Evolutionary conservation across 2,797 vertebrate genomes (phyloP).

Genomic region (Menidia menidia): DNA sequence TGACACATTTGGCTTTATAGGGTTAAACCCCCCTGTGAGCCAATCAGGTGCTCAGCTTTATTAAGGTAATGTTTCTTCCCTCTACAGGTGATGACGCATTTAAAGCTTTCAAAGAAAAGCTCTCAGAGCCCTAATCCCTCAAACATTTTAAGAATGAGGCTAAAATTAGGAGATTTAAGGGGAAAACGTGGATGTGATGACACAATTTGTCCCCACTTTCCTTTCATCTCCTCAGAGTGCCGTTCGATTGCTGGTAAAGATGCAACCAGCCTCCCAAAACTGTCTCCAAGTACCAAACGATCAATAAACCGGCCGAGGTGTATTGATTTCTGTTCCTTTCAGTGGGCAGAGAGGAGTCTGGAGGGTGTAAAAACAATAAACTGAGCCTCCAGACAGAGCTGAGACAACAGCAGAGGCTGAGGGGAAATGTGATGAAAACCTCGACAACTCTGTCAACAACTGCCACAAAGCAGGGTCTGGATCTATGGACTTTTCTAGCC

Average conservation of each 20-base stretch:
- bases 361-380: background rate
- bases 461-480: too few species aligned
- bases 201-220: background rate
- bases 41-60: too few species aligned
- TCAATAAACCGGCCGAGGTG: conserved; percentile 31
- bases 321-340: conserved; percentile 28
- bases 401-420: background rate
- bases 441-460: too few species aligned
- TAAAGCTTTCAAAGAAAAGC: too few species aligned
- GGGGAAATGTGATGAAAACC: too few species aligned
- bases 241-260: conserved; percentile 33
- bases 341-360: conserved; percentile 1
- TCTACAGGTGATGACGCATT: too few species aligned
- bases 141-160: too few species aligned
- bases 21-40: too few species aligned
- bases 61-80: too few species aligned
- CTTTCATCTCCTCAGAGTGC: conserved; percentile 2
- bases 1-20: too few species aligned
- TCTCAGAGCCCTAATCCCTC: too few species aligned
- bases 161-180: background rate
- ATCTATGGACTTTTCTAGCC: too few species aligned
- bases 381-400: background rate
- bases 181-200: background rate
- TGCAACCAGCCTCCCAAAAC: conserved; percentile 20
- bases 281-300: conserved; percentile 6